Evolutionary conservation across 2,797 vertebrate species (phyloP).

Genomic region (Loriculus beryllinus): DNA sequence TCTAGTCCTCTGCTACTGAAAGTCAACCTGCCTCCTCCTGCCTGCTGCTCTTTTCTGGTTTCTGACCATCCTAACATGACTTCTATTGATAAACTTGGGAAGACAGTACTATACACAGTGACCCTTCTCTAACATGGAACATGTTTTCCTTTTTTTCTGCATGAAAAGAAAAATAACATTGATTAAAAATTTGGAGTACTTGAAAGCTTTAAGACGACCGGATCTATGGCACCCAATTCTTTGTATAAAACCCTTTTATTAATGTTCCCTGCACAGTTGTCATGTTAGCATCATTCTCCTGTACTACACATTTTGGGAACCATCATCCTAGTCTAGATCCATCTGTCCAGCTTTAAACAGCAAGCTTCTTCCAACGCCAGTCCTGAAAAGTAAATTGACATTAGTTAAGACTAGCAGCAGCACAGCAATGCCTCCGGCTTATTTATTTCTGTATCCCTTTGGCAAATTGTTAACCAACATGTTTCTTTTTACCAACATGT

Average conservation of each 20-base stretch:
- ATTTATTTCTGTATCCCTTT: neutral
- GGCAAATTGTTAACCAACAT: neutral
- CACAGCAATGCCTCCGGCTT: neutral
- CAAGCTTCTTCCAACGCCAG: neutral
- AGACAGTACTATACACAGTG: neutral
- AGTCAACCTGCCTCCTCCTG: neutral
- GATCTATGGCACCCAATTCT: neutral
- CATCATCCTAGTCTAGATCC: neutral
- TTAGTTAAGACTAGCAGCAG: neutral
- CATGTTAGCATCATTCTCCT: accelerated
- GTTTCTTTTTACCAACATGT: neutral
- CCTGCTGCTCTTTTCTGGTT: neutral
- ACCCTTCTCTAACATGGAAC: neutral
- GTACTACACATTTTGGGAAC: neutral
- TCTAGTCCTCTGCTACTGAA: neutral
- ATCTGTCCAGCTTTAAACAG: neutral
- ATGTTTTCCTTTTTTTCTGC: neutral
- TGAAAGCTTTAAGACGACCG: neutral
- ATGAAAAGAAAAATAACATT: neutral
- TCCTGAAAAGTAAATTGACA: neutral
- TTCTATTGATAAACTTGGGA: neutral
- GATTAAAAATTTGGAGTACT: neutral
- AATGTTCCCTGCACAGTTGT: neutral
- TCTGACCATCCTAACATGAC: neutral
- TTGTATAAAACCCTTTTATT: neutral